Evolutionary conservation across 2,797 vertebrate genomes (phyloP).

Genomic region (Halcyon smyrnensis): DNA sequence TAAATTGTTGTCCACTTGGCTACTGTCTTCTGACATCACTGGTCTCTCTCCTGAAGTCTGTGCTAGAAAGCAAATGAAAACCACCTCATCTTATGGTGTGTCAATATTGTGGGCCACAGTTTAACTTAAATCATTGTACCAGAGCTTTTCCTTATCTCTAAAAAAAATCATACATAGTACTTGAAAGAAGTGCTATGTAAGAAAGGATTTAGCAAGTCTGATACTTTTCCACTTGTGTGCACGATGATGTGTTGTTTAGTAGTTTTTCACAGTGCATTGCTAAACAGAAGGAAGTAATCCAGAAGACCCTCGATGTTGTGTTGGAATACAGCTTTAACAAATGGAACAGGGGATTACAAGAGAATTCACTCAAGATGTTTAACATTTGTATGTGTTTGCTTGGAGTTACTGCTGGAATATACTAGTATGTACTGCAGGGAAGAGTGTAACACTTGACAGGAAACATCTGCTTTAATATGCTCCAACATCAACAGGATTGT

Average conservation of each 20-base stretch:
- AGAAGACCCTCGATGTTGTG: neutral
- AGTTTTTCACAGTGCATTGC: neutral
- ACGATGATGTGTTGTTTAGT: neutral
- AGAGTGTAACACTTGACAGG: constrained; percentile 70
- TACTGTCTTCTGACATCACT: neutral
- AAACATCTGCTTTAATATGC: constrained; percentile 79
- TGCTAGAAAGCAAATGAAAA: neutral
- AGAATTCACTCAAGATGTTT: constrained; percentile 23
- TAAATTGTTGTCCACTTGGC: neutral
- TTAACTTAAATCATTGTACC: neutral
- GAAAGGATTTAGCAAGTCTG: neutral
- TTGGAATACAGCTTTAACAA: neutral
- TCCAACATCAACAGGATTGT: constrained; percentile 76
- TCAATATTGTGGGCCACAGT: neutral
- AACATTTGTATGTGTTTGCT: neutral
- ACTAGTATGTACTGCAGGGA: constrained; percentile 15
- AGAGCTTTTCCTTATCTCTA: neutral
- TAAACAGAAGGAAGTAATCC: neutral
- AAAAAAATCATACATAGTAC: neutral
- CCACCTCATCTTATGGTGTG: neutral
- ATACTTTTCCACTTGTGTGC: neutral
- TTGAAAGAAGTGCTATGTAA: neutral
- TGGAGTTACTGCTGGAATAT: constrained; percentile 41
- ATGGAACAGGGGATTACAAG: neutral
- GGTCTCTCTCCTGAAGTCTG: neutral